Percentiles rank a stretch among this genome's conserved stretches.
Evolutionary conservation across 2,888 invertebrate species (phyloP).

Genomic region (Petrolisthes manimaculis): DNA sequence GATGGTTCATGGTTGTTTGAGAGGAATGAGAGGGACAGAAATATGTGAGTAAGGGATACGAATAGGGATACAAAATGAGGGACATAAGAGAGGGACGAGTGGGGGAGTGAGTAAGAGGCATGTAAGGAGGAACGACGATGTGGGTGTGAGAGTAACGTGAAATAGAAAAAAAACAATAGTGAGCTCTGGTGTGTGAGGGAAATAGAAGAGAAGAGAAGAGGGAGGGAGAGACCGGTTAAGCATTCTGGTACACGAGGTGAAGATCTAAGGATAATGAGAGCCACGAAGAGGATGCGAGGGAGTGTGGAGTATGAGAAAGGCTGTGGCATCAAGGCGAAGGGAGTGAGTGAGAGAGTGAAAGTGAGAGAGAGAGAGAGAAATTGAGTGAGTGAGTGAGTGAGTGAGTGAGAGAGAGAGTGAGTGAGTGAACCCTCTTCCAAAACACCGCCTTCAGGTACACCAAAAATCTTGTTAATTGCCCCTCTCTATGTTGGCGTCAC

Average conservation of each 20-base stretch:
- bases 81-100: neutral
- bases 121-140: neutral
- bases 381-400: neutral
- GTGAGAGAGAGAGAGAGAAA: constrained; percentile 22
- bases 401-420: constrained; percentile 19
- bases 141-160: neutral
- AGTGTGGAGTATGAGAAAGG: neutral
- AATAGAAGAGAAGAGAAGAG: neutral
- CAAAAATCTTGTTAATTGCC: neutral
- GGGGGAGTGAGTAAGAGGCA: neutral
- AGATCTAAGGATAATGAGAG: neutral
- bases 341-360: constrained; percentile 22
- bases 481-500: neutral
- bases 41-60: no score
- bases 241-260: neutral
- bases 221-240: neutral
- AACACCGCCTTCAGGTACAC: neutral
- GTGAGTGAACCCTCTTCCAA: constrained; percentile 1
- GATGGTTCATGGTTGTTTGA: no score
- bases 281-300: neutral
- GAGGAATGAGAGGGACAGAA: neutral
- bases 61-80: neutral
- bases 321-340: neutral
- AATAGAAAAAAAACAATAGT: constrained; percentile 8
- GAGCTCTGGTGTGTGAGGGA: no score